These are phyloP conservation scores for Imbricaverruca yamaguchii DNA, from an alignment of 2,888 invertebrate species.

Conservation along the genomic window DNA sequence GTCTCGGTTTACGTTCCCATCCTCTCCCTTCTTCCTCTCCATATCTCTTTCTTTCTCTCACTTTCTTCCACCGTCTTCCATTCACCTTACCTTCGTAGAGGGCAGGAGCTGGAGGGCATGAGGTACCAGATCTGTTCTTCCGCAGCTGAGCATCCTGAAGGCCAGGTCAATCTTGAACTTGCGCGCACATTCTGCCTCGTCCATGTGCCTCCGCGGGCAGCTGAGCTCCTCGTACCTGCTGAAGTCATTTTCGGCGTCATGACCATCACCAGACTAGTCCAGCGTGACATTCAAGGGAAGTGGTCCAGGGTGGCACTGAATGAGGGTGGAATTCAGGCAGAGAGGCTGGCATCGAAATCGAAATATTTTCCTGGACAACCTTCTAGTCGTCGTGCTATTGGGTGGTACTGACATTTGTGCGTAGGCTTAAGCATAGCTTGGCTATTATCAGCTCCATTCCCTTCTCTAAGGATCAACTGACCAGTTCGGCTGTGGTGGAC, in stretches of 20 bases:
- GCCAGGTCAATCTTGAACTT: constrained; percentile 50
- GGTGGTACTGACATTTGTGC: no score
- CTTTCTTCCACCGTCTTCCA: no score
- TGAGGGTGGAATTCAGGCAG: background rate
- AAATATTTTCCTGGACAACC: no score
- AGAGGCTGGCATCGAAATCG: no score
- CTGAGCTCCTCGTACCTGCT: constrained; percentile 47
- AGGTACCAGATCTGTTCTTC: constrained; percentile 65
- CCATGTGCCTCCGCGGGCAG: constrained; percentile 43
- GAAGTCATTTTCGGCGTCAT: no score
- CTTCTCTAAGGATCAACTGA: background rate
- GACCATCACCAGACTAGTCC: no score
- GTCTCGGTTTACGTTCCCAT: no score
- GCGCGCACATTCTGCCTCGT: constrained; percentile 52
- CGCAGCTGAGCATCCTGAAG: constrained; percentile 71
- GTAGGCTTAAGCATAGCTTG: no score
- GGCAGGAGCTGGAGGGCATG: constrained; percentile 69
- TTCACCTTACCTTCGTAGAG: constrained; percentile 48
- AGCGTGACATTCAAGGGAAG: background rate
- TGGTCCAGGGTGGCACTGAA: constrained; percentile 9
- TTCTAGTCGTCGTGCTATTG: no score
- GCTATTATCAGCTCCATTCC: no score
- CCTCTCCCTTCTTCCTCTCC: background rate
- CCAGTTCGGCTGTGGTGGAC: background rate
- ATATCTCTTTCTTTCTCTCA: background rate